A percentile compares a stretch with the other conserved stretches of the same genome.
Conservation (phyloP, 2,113 vertebrate species). For the Neogobius melanostomus region DNA sequence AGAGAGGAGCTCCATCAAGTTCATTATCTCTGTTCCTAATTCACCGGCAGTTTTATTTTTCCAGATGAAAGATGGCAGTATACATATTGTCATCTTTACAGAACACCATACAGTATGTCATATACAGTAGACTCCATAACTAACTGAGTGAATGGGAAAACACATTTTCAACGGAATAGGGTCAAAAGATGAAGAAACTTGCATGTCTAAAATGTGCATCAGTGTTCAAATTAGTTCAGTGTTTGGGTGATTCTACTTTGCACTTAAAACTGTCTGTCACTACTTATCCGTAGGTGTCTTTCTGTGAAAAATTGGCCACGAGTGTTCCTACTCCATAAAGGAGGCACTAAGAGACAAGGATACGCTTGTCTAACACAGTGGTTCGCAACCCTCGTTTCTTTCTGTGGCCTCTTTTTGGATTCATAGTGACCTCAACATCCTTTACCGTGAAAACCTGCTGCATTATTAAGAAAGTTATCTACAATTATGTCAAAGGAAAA, state of each 20-base stretch:
- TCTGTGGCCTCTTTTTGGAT: too few species aligned
- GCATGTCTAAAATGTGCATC: background rate
- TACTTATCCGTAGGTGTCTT: background rate
- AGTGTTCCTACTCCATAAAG: too few species aligned
- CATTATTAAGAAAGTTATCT: too few species aligned
- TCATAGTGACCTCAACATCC: too few species aligned
- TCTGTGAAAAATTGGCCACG: too few species aligned
- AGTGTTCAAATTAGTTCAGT: background rate
- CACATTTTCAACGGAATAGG: background rate
- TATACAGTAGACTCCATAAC: background rate
- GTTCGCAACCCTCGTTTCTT: too few species aligned
- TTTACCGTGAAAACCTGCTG: too few species aligned
- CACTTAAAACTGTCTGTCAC: background rate
- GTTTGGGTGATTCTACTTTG: background rate
- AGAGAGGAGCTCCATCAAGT: constrained; percentile 24
- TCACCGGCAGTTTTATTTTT: constrained; percentile 3
- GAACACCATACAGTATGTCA: background rate
- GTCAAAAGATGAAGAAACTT: background rate
- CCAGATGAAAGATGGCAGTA: constrained; percentile 3
- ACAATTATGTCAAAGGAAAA: too few species aligned
- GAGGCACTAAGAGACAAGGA: too few species aligned
- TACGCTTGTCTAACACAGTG: too few species aligned
- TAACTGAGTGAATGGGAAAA: constrained; percentile 2
- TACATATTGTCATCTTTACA: background rate
- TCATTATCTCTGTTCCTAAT: background rate